phyloP scores from a whole-genome alignment of 2,113 vertebrate species.

The Ariopsis seemanni region DNA sequence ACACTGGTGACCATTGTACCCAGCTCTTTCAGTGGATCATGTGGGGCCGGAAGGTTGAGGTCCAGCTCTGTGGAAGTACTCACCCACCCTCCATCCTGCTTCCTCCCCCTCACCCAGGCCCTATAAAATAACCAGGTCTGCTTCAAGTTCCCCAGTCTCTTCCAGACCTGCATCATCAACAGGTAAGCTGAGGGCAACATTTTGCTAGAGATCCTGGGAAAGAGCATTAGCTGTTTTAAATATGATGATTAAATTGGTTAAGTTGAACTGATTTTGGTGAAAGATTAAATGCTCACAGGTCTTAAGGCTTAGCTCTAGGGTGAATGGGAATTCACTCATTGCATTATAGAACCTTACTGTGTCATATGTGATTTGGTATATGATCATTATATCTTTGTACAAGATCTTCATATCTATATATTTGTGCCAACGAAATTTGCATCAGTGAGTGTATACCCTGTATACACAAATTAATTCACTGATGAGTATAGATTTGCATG shows the following conservation, averaged over 20 bases:
- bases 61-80: constrained; percentile 72
- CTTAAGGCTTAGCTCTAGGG: not conserved
- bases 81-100: constrained; percentile 38
- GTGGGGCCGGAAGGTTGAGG: constrained; percentile 68
- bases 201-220: not conserved
- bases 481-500: not conserved
- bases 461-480: not conserved
- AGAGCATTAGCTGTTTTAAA: not conserved
- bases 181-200: constrained; percentile 66
- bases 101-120: constrained; percentile 46
- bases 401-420: not conserved
- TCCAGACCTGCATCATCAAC: constrained; percentile 61
- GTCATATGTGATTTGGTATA: not conserved
- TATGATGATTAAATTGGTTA: not conserved
- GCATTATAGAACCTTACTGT: not conserved
- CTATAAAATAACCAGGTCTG: constrained; percentile 68
- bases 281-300: not conserved
- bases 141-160: constrained; percentile 65
- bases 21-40: constrained; percentile 60
- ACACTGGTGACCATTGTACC: constrained; percentile 71
- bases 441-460: not conserved
- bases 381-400: not conserved
- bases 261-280: not conserved
- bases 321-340: not conserved
- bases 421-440: not conserved